Evolutionary conservation across 2,888 invertebrate genomes (phyloP).

Genomic region (Anthoptus insignis): DNA sequence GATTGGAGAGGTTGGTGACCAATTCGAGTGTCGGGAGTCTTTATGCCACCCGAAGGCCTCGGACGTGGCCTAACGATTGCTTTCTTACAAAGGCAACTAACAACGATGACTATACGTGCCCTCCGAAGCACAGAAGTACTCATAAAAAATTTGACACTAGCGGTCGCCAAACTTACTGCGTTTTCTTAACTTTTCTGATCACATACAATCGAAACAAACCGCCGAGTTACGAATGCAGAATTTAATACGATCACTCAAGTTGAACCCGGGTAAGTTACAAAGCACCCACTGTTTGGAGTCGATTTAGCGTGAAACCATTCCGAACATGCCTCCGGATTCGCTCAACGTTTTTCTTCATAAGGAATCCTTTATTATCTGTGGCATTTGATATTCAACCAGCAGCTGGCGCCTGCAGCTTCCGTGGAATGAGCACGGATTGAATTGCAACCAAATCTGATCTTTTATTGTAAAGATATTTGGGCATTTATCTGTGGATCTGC

Average conservation of each 20-base stretch:
- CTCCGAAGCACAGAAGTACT: too few relatives aligned
- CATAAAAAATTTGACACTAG: too few relatives aligned
- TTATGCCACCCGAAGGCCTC: too few relatives aligned
- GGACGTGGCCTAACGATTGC: too few relatives aligned
- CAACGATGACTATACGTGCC: too few relatives aligned
- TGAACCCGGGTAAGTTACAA: conserved; percentile 71
- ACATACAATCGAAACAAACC: too few relatives aligned
- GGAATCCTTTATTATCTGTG: conserved; percentile 75
- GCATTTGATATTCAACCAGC: conserved; percentile 74
- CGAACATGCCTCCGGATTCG: conserved; percentile 67
- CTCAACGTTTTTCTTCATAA: conserved; percentile 77
- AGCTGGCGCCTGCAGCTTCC: conserved; percentile 84
- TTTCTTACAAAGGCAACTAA: too few relatives aligned
- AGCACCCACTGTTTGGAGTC: conserved; percentile 70
- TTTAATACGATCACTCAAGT: conserved; percentile 69
- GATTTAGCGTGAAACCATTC: conserved; percentile 83
- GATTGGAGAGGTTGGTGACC: too few relatives aligned
- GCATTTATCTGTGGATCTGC: conserved; percentile 71
- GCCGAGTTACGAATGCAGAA: too few relatives aligned
- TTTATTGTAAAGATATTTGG: conserved; percentile 80
- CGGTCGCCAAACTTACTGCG: too few relatives aligned
- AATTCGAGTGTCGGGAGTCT: too few relatives aligned
- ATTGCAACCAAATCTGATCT: conserved; percentile 76
- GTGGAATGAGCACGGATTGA: conserved; percentile 71
- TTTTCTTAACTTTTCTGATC: too few relatives aligned